A percentile compares a stretch with the other conserved stretches of the same genome.
These are phyloP conservation scores for Megaceryle maxima DNA, from an alignment of 2,113 vertebrate genomes.

Conservation along the genomic window DNA sequence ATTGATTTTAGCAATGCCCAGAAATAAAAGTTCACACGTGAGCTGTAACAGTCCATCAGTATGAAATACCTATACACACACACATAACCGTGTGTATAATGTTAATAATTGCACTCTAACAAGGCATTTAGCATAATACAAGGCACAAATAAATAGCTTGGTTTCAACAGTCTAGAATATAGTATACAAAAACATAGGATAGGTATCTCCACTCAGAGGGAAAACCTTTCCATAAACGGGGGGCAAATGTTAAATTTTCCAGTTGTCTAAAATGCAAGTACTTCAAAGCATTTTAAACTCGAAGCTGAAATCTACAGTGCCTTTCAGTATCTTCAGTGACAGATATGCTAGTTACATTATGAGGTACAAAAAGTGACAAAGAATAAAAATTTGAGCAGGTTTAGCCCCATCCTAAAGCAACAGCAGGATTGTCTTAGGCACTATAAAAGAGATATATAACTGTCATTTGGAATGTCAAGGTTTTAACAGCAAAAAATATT, in stretches of 20 bases:
- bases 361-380: background rate
- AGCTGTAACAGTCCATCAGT: background rate
- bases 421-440: background rate
- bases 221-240: background rate
- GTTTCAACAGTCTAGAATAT: background rate
- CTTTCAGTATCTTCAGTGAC: background rate
- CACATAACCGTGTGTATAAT: background rate
- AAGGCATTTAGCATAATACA: background rate
- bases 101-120: background rate
- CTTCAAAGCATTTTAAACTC: background rate
- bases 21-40: background rate
- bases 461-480: background rate
- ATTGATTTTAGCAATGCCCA: background rate
- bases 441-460: background rate
- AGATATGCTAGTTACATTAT: background rate
- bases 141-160: background rate
- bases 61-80: background rate
- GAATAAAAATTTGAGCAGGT: background rate
- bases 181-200: background rate
- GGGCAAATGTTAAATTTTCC: background rate
- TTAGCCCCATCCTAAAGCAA: background rate
- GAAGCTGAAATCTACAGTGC: background rate
- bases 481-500: conserved; percentile 18
- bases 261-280: background rate
- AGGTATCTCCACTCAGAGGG: background rate